Evolutionary conservation across 2,113 vertebrate species (phyloP).

Genomic region (Barbus barbus): DNA sequence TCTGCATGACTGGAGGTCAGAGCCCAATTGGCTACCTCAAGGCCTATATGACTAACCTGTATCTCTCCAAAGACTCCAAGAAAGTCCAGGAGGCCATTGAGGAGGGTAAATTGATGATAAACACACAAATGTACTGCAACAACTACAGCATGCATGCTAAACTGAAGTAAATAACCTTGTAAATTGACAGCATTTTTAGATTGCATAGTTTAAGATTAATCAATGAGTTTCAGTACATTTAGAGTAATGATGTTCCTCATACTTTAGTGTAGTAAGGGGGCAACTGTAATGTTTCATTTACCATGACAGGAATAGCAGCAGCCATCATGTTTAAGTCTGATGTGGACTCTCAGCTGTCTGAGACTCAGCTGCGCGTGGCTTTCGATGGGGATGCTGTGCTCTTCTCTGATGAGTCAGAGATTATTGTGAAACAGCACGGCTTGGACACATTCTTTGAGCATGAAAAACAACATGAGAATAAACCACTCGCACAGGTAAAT

Average conservation of each 20-base stretch:
- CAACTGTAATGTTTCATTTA: too few relatives aligned
- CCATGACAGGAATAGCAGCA: constrained; percentile 85
- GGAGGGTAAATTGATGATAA: constrained; percentile 77
- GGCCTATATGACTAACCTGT: constrained; percentile 92
- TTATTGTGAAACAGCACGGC: constrained; percentile 84
- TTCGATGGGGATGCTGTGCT: constrained; percentile 94
- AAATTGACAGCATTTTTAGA: neutral
- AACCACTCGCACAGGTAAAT: constrained; percentile 87
- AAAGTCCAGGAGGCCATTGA: constrained; percentile 93
- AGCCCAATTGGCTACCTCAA: constrained; percentile 92
- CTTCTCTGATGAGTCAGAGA: constrained; percentile 75
- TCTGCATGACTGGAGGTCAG: constrained; percentile 95
- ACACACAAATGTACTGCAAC: neutral
- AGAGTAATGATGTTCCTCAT: neutral
- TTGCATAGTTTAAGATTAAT: too few relatives aligned
- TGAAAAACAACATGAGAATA: constrained; percentile 84
- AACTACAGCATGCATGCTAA: neutral
- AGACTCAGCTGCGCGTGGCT: constrained; percentile 87
- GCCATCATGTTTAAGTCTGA: constrained; percentile 85
- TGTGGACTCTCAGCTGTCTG: constrained; percentile 74
- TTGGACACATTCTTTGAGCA: constrained; percentile 88
- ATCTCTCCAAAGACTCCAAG: constrained; percentile 87
- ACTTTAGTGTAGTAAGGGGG: too few relatives aligned
- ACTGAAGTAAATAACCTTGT: neutral
- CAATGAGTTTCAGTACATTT: too few relatives aligned